A percentile compares a stretch with the other conserved stretches of the same genome.
Evolutionary conservation across 2,113 vertebrate genomes (phyloP).

Genomic region (Stigmatopora nigra): DNA sequence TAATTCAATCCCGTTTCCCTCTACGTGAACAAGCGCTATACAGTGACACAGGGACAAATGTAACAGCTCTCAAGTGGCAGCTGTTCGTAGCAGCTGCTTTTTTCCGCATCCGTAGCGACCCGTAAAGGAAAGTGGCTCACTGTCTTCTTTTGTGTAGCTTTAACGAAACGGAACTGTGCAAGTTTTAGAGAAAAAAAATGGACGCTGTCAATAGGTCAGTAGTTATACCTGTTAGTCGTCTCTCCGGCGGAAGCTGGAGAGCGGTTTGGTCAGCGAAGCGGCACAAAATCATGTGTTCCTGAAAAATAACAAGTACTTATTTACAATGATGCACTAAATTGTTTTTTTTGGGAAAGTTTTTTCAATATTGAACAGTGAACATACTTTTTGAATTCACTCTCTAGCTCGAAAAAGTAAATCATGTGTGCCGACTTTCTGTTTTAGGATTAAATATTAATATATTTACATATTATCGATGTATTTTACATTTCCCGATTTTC

Average conservation of each 20-base stretch:
- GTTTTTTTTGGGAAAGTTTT: not conserved
- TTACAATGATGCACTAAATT: not conserved
- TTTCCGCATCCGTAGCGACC: slow-evolving; percentile 11
- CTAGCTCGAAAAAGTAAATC: no score
- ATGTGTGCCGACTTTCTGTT: no score
- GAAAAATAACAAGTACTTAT: slow-evolving; percentile 7
- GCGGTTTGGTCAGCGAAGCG: slow-evolving; percentile 97
- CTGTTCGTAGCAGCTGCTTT: slow-evolving; percentile 46
- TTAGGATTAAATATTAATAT: no score
- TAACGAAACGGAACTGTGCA: not conserved
- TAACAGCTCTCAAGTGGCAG: slow-evolving; percentile 36
- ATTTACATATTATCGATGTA: no score
- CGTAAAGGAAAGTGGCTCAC: not conserved
- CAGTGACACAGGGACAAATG: slow-evolving; percentile 24
- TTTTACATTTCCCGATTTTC: no score
- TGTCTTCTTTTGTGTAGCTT: not conserved
- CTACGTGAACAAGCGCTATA: slow-evolving; percentile 27
- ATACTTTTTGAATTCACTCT: no score
- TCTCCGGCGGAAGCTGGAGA: slow-evolving; percentile 79
- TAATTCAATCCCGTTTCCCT: slow-evolving; percentile 24
- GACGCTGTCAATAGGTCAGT: not conserved
- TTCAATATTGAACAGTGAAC: no score
- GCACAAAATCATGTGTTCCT: slow-evolving; percentile 98
- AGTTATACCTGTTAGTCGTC: slow-evolving; percentile 77
- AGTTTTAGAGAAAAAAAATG: not conserved